Percentiles rank a stretch among this genome's conserved stretches.
phyloP scores from a whole-genome alignment of 2,797 vertebrate species.

The Ptychadena robeensis region DNA sequence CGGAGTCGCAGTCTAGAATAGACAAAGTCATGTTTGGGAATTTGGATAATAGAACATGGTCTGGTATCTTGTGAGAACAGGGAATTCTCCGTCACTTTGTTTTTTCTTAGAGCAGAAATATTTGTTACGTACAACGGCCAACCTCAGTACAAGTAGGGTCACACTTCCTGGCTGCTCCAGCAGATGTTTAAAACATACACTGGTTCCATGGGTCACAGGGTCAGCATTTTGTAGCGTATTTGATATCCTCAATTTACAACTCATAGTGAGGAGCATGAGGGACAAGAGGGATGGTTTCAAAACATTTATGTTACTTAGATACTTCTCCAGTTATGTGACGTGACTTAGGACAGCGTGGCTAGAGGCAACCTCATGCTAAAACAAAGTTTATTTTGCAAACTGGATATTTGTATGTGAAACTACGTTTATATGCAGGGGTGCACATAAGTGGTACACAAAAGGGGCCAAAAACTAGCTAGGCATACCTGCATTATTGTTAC shows the following conservation, averaged over 20 bases:
- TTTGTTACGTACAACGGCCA: conserved; percentile 31
- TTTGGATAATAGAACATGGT: not conserved
- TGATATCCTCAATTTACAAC: conserved; percentile 50
- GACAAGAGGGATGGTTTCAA: conserved; percentile 31
- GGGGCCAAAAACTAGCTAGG: too few relatives aligned
- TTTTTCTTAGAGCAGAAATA: conserved; percentile 26
- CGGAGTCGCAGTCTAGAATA: not conserved
- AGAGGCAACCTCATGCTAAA: not conserved
- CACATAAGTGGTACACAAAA: too few relatives aligned
- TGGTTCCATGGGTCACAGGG: conserved; percentile 33
- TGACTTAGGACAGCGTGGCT: not conserved
- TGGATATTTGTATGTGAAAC: not conserved
- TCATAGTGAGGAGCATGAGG: conserved; percentile 18
- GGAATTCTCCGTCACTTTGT: conserved; percentile 14
- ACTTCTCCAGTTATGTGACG: conserved; percentile 13
- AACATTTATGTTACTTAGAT: conserved; percentile 39
- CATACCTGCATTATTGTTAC: too few relatives aligned
- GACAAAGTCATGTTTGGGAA: not conserved
- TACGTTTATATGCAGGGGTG: not conserved
- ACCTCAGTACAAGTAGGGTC: conserved; percentile 39
- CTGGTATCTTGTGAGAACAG: conserved; percentile 29
- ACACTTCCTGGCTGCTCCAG: conserved; percentile 43
- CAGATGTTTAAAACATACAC: conserved; percentile 54
- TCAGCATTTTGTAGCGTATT: conserved; percentile 31
- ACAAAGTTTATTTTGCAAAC: not conserved